phyloP scores from a whole-genome alignment of 2,113 vertebrate genomes.

The Passerina amoena region DNA sequence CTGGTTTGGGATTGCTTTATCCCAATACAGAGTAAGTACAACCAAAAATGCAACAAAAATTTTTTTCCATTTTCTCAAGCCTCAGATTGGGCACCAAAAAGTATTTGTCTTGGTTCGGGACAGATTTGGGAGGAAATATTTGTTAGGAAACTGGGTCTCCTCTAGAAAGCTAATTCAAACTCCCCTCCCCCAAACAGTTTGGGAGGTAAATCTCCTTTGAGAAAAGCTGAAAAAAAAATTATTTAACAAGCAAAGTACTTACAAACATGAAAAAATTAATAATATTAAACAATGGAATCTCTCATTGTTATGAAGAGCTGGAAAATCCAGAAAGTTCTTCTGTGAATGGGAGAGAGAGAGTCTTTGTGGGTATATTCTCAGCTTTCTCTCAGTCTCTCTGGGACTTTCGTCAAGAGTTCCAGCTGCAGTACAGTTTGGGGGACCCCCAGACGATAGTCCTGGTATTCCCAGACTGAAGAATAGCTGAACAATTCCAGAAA shows the following conservation, averaged over 20 bases:
- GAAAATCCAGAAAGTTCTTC: background rate
- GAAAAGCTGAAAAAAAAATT: background rate
- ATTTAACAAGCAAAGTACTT: background rate
- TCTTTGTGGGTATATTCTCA: background rate
- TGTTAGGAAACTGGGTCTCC: background rate
- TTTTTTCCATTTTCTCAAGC: background rate
- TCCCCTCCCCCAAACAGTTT: fast-evolving
- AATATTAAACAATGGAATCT: background rate
- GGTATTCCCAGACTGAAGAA: background rate
- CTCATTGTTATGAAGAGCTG: background rate
- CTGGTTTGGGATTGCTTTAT: background rate
- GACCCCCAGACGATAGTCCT: fast-evolving
- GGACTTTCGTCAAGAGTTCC: fast-evolving
- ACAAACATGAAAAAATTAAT: background rate
- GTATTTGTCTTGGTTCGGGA: background rate
- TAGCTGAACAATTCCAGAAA: background rate
- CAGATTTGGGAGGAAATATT: background rate
- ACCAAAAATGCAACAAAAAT: background rate
- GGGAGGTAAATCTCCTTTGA: background rate
- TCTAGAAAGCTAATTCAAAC: background rate
- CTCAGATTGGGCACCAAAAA: background rate
- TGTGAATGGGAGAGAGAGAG: too few species aligned
- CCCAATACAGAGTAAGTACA: background rate
- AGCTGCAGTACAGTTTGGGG: fast-evolving
- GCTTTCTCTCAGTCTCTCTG: background rate